Evolutionary conservation across 2,797 vertebrate species (phyloP), one percentile per base, ranked within the genome.

Genomic region (Danio jaintianensis): DNA sequence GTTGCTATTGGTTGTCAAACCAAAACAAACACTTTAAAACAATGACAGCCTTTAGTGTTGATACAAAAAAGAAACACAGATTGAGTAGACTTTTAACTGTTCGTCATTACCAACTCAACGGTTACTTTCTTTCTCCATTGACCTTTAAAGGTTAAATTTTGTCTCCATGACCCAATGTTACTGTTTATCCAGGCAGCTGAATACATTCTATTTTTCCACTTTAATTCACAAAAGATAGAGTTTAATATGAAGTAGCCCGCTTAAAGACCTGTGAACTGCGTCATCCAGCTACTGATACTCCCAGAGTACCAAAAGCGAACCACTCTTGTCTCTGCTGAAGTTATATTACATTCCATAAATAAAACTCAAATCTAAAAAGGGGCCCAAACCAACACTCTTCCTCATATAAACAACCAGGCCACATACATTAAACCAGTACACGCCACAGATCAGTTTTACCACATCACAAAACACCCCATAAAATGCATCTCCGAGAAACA

Each of bases 211-310:
- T 6, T 80, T 59, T 62, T 67, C 73, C 29, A 62, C 29, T 22
- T 74, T 56, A 18, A 75, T 71, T 79, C 22, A 83, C 73, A 80
- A 45, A 80, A 76, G 63, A 38, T 22, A 38, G 72, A 69, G 47
- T 74, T 85, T 82, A 76, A 82, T 82, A 80, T 58, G 50, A 79
- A 73, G 53, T 79, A 77, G 74, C 79, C 79, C 68, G 77, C 73
- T 56, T 48, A 56, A 38, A 20, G 36, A 38, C 66, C n/a, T 42
- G 59, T 69, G 58, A 68, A 22, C 38, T 11, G 56, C 38, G 56
- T 69, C 56, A 66, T 58, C 29, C 12, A 13, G 68, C 53, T 56
- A 68, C 77, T 7, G 70, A 85, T 85, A 85, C 62, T 84, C 82
- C 68, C 71, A 59, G 18, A 42, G 67, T 80, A 77, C 62, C 22